Evolutionary conservation across 1,140 invertebrate genomes (phyloP).

Genomic region (Sycophaga agraensis): DNA sequence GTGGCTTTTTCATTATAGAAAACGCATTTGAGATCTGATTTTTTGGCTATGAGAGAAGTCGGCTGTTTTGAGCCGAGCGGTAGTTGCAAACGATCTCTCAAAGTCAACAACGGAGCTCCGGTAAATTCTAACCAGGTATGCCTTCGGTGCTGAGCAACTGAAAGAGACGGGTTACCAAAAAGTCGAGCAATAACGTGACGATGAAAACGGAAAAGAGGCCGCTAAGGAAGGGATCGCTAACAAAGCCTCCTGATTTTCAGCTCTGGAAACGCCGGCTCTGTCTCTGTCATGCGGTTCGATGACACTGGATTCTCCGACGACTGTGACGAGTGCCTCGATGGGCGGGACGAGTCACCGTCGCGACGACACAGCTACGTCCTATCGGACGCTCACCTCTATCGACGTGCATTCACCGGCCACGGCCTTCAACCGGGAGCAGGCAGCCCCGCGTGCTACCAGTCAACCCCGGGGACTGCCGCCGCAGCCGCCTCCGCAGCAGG

Average conservation of each 20-base stretch:
- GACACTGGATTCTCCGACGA: conserved; percentile 62
- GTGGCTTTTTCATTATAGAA: conserved; percentile 6
- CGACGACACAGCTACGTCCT: conserved; percentile 59
- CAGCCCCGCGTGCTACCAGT: conserved; percentile 47
- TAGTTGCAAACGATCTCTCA: background rate
- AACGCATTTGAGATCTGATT: background rate
- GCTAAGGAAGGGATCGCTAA: too few species aligned
- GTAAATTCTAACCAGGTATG: background rate
- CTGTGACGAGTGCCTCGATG: conserved; percentile 59
- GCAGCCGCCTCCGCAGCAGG: conserved; percentile 31
- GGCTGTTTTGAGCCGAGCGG: background rate
- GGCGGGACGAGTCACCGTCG: conserved; percentile 57
- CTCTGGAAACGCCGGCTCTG: conserved; percentile 56
- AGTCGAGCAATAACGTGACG: too few species aligned
- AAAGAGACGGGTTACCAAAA: too few species aligned
- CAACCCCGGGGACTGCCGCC: conserved; percentile 36
- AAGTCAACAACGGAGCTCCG: background rate
- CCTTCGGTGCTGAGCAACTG: too few species aligned
- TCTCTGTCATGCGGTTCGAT: conserved; percentile 67
- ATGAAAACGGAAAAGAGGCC: too few species aligned
- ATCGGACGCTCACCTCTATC: conserved; percentile 60
- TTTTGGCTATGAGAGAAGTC: background rate
- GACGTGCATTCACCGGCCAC: conserved; percentile 58
- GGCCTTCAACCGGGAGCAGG: conserved; percentile 51
- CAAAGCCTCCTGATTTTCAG: conserved; percentile 39